phyloP scores from a whole-genome alignment of 2,888 invertebrate genomes.

The Myopa tessellatipennis region DNA sequence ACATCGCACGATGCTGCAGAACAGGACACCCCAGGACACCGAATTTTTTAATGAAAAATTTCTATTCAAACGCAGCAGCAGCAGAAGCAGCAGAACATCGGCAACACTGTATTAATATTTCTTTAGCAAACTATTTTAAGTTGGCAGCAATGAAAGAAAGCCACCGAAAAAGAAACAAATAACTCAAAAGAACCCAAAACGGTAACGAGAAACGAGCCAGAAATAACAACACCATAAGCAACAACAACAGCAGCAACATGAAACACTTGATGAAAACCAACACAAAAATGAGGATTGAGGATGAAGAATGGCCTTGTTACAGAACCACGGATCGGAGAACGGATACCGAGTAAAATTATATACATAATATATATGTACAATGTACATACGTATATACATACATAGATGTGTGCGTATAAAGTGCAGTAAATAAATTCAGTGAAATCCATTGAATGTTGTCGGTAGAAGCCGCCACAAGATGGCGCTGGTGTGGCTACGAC shows the following conservation, averaged over 20 bases:
- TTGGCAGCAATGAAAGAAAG: constrained; percentile 8
- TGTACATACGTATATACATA: no score
- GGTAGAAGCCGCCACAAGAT: constrained; percentile 16
- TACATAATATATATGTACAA: neutral
- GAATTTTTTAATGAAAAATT: constrained; percentile 5
- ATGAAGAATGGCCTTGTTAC: neutral
- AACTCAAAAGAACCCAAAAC: neutral
- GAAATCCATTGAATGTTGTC: constrained; percentile 17
- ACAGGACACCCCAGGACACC: neutral
- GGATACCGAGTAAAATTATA: neutral
- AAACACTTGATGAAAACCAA: neutral
- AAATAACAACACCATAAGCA: neutral
- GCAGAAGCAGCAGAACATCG: neutral
- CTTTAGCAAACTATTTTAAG: constrained; percentile 18
- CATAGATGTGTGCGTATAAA: no score
- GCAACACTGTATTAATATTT: constrained; percentile 30
- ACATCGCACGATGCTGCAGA: neutral
- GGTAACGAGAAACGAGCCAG: constrained; percentile 7
- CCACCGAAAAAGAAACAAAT: no score
- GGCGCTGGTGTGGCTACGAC: constrained; percentile 20
- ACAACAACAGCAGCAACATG: neutral
- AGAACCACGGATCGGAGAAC: neutral
- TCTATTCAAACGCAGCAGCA: constrained; percentile 1
- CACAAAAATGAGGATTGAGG: neutral
- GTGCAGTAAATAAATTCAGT: constrained; percentile 25